Evolutionary conservation across 2,888 invertebrate genomes (phyloP), one percentile per base, ranked within the genome.

Genomic region (Drosophila setosimentum): DNA sequence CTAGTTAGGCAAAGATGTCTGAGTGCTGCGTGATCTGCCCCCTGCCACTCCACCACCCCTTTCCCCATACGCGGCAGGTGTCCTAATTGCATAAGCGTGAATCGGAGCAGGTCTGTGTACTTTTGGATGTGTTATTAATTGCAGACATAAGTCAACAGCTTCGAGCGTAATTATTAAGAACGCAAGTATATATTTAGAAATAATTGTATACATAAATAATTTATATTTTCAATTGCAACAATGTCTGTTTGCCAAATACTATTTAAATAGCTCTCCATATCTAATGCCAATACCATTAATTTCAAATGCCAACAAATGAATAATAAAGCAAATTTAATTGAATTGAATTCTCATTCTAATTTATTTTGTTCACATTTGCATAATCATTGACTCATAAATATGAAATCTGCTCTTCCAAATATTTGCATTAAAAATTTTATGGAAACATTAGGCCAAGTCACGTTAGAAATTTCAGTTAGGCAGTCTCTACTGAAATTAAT

Each of bases 141-240:
- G 79, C 69, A 42, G 50, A 45, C 65, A 77, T 77, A 78, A 77
- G 75, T 78, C 76, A 74, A 74, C 61, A 59, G 29, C 35, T 40
- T 58, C 35, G 33, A 54, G 40, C 62, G 32, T 18, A 55, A 58
- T 48, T 32, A 40, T 21, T 55, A 24, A 2, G 45, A 8, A 16
- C 16, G 8, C 24, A 45, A 45, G 8, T 45, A 24, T 45, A 45
- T 16, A 45, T 45, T 24, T 16, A 1, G 16, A 24, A 2, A 24
- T 16, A 32, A 21, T 51, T 61, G 53, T 72, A 35, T 42, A 40
- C 32, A 16, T 33, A 48, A 53, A 29, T 48, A 45, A 27, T 29
- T 18, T 24, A 35, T 50, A 49, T 29, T 35, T 33, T 13, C 32
- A 6, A 33, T 24, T n/a, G 32, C 27, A 42, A 53, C 37, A 45